Conservation (phyloP, 2,888 invertebrate species). For the Tetragnatha montana region DNA sequence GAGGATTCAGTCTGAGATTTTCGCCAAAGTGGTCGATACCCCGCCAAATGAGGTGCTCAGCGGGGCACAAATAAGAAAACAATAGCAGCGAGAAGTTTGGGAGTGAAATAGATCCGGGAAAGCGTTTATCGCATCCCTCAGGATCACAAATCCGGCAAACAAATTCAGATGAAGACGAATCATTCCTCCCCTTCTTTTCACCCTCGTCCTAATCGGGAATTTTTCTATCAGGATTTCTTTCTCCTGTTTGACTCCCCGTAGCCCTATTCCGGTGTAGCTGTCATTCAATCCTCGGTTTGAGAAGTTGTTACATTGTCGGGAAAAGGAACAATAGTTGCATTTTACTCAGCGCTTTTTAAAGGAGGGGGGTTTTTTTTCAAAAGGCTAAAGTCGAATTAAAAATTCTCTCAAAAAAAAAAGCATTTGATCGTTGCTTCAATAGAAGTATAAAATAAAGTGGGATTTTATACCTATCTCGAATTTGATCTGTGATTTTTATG, state of each 20-base stretch:
- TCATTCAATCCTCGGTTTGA: background rate
- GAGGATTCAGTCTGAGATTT: background rate
- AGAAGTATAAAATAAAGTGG: too few species aligned
- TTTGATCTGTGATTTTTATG: too few species aligned
- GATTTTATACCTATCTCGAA: too few species aligned
- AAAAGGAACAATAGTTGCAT: too few species aligned
- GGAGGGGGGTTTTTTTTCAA: too few species aligned
- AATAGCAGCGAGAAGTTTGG: slow-evolving; percentile 24
- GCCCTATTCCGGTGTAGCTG: background rate
- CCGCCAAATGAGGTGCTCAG: slow-evolving; percentile 7
- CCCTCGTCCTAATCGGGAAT: slow-evolving; percentile 21
- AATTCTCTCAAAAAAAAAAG: too few species aligned
- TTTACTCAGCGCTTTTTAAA: too few species aligned
- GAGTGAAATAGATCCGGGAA: slow-evolving; percentile 43
- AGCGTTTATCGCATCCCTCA: slow-evolving; percentile 44
- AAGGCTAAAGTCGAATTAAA: too few species aligned
- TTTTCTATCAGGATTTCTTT: slow-evolving; percentile 17
- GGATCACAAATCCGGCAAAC: slow-evolving; percentile 49
- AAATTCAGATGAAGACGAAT: slow-evolving; percentile 50
- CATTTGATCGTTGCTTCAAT: too few species aligned
- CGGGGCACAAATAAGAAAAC: slow-evolving; percentile 26
- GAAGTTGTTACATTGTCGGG: background rate
- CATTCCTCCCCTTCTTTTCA: slow-evolving; percentile 23
- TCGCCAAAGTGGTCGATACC: background rate
- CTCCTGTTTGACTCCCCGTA: background rate